A percentile compares a stretch with the other conserved stretches of the same genome.
Conservation (phyloP, 1,140 invertebrate species). For the Drosophila funebris region DNA sequence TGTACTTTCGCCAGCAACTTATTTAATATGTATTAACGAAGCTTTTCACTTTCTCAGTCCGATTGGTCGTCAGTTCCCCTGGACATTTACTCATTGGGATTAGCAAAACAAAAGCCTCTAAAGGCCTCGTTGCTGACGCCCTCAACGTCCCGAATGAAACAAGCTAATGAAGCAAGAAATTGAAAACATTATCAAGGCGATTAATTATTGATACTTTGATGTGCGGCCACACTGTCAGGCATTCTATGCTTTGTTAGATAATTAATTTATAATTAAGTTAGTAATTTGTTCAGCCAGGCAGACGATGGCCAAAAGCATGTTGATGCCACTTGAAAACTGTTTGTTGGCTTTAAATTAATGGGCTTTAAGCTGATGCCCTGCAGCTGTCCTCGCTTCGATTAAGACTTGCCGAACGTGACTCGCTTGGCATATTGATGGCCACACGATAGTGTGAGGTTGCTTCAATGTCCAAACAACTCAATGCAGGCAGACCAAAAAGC, state of each 20-base stretch:
- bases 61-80: not conserved
- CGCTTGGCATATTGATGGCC: constrained; percentile 64
- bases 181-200: constrained; percentile 80
- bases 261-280: constrained; percentile 82
- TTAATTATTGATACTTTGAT: constrained; percentile 82
- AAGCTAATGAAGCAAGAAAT: constrained; percentile 79
- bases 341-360: constrained; percentile 14
- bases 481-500: not conserved
- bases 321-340: constrained; percentile 23
- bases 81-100: constrained; percentile 37
- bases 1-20: constrained; percentile 13
- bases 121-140: constrained; percentile 35
- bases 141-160: constrained; percentile 55
- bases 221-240: constrained; percentile 31
- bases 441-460: too few relatives aligned
- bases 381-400: constrained; percentile 57
- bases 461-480: too few relatives aligned
- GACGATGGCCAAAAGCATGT: constrained; percentile 4
- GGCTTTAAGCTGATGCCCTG: constrained; percentile 50
- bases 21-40: constrained; percentile 63
- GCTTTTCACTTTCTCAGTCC: too few relatives aligned
- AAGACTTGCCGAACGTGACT: constrained; percentile 69
- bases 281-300: constrained; percentile 55
- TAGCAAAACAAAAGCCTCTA: constrained; percentile 48
- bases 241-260: constrained; percentile 48